Conservation (phyloP, 2,888 invertebrate genomes). For the Melanargia galathea region DNA sequence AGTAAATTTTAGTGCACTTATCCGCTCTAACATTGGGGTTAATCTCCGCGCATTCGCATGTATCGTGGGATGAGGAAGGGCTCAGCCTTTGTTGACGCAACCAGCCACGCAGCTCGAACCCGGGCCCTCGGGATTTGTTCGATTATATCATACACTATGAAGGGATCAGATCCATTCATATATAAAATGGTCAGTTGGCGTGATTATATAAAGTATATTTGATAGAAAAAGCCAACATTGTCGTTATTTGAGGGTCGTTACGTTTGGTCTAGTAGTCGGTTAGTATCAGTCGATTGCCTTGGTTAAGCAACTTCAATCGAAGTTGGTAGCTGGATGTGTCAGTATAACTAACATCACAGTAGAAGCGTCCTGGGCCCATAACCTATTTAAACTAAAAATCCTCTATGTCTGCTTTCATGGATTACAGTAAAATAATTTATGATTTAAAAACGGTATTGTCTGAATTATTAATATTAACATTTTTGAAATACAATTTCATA, state of each 20-base stretch:
- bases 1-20: too few species aligned
- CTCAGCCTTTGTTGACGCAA: constrained; percentile 4
- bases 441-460: not conserved
- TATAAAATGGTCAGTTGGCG: constrained; percentile 8
- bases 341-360: too few species aligned
- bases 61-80: not conserved
- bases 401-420: too few species aligned
- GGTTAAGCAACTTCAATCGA: too few species aligned
- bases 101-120: not conserved
- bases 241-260: too few species aligned
- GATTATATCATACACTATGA: not conserved
- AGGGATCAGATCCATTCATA: constrained; percentile 4
- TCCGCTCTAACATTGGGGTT: not conserved
- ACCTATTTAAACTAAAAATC: too few species aligned
- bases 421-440: too few species aligned
- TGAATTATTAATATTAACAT: not conserved
- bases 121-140: constrained; percentile 1
- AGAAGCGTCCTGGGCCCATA: too few species aligned
- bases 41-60: not conserved
- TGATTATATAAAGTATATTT: not conserved
- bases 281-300: too few species aligned
- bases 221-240: too few species aligned
- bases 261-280: too few species aligned
- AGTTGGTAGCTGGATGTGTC: too few species aligned
- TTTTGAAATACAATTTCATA: not conserved